These are phyloP conservation scores for Chionodraco myersi DNA, from an alignment of 2,113 vertebrate genomes.

Conservation along the genomic window DNA sequence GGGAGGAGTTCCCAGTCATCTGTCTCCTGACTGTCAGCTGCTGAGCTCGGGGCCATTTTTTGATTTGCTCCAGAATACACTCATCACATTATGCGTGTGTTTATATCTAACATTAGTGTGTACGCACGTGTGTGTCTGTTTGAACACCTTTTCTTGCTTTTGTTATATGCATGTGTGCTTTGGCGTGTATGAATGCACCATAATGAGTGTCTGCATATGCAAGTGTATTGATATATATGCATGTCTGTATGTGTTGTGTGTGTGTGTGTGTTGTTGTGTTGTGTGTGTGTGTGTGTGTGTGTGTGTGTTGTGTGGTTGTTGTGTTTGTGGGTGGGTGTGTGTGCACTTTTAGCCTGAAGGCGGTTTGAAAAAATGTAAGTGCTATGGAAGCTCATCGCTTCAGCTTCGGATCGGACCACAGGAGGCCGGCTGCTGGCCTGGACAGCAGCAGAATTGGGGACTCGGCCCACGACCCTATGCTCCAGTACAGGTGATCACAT, in stretches of 20 bases:
- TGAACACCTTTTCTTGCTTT: not conserved
- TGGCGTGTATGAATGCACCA: not conserved
- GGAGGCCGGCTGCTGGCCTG: conserved; percentile 83
- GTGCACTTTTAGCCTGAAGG: conserved; percentile 20
- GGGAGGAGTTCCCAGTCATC: not conserved
- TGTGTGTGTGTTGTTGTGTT: not conserved
- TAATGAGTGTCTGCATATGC: not conserved
- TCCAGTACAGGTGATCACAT: conserved; percentile 88
- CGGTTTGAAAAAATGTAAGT: conserved; percentile 61
- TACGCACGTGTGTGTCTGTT: not conserved
- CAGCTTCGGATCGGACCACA: no score
- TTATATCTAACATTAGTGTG: not conserved
- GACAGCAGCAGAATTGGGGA: conserved; percentile 83
- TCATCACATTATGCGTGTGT: not conserved
- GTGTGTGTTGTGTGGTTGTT: not conserved
- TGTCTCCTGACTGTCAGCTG: not conserved
- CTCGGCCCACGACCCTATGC: conserved; percentile 84
- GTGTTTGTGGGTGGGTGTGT: not conserved
- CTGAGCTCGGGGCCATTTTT: not conserved
- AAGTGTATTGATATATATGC: not conserved
- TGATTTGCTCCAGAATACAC: not conserved
- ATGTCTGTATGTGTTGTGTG: not conserved
- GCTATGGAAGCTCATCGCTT: conserved; percentile 83
- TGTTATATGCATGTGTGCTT: not conserved
- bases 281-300: no score